Base-by-base conservation (phyloP, 2,888 invertebrate species). In the Alitta virens region DNA sequence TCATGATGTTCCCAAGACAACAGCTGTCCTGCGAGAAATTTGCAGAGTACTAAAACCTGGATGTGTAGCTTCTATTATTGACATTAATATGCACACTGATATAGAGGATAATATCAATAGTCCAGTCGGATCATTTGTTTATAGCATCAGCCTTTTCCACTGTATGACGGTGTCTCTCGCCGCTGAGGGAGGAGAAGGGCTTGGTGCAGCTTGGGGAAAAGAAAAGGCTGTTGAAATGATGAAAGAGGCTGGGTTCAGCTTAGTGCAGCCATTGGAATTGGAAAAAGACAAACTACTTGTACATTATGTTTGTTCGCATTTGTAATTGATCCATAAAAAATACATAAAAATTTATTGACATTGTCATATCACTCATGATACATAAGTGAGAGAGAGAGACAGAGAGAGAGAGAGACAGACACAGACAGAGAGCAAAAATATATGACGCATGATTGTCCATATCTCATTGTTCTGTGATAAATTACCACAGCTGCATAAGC, bases 161-260 rank as follows among this genome's bases (percentile, higher is more conserved):
- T 60, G 60, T 40, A 55, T 60, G 60, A 46, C 60, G 16, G 55
- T 54, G 54, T 60, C 60, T 14, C 50, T 55, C n/a, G n/a, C n/a
- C n/a, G 16, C 26, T n/a, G 33, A 23, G 25, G 33, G 12, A 7
- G 60, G 55, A 21, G 49, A 26, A 1, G 60, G 60, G 1, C 27
- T 54, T 24, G 60, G 60, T 9, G 43, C 60, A 3, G 50, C 46
- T 25, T 60, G 60, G 60, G 60, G 60, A 16, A 24, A 21, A 12
- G 60, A 60, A 46, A 25, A 23, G n/a, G 60, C 54, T 2, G 27
- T 24, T 12, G 21, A 55, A 24, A 54, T 53, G 53, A 23, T 60
- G 18, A 26, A 24, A 7, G 60, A n/a, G 1, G 54, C 55, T 3
- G 55, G 55, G 2, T 60, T 60, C 27, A n/a, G n/a, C n/a, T n/a